Evolutionary conservation across 2,888 invertebrate species (phyloP), one percentile per base, ranked within the genome.

Genomic region (Pollenia amentaria): DNA sequence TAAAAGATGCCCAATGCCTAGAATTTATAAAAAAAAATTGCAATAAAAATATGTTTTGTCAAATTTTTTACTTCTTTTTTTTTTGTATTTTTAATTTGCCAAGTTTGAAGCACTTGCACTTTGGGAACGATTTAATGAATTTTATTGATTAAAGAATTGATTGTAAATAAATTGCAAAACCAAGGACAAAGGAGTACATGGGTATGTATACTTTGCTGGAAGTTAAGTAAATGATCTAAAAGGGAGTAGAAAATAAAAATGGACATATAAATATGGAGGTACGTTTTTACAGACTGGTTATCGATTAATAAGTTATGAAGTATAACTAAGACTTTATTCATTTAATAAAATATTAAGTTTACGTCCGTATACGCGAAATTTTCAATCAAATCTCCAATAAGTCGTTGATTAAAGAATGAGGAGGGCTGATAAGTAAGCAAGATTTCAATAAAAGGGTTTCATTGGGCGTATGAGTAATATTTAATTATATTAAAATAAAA

Each of bases 41-140:
- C 48, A 75, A 81, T 7, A 62, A 38, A 76, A 65, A 76, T 29
- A 55, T 29, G 18, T 55, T 65, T 44, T 44, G 55, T 38, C 46
- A 67, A 69, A 6, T 29, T 29, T 29, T 18, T 16, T 42, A n/a
- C 51, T 48, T 77, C 10, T 46, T 40, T 44, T 16, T 18, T 69
- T 60, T 51, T 57, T 18, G 16, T 18, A 29, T 60, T 57, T 67
- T 79, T 51, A 29, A 44, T 53, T 72, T 64, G 62, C 1, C 48
- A 44, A 53, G 21, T 64, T 38, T 53, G 16, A 64, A 42, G 62
- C 12, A 72, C 16, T 60, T 62, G 53, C 62, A 29, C 70, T 62
- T 16, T 51, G 70, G 62, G 48, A 70, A 42, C 79, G 29, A 42
- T 70, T 79, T 79, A 79, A 79, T 79, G 70, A 70, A 79, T 70